Evolutionary conservation across 2,888 invertebrate genomes (phyloP).

Genomic region (Chironomus riparius): DNA sequence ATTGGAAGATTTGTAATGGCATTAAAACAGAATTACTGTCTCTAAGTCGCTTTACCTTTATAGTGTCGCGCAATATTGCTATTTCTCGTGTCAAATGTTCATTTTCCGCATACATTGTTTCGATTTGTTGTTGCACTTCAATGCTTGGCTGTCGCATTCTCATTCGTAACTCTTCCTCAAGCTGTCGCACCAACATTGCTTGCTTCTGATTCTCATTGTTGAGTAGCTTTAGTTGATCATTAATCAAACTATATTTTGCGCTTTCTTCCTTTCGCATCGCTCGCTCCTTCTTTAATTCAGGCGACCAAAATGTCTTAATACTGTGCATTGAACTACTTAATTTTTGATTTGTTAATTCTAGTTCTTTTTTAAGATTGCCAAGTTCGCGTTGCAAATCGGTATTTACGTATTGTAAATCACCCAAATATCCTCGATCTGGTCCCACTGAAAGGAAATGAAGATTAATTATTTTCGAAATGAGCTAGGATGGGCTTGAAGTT

Average conservation of each 20-base stretch:
- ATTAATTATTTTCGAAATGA: too few species aligned
- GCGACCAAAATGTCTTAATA: conserved; percentile 99
- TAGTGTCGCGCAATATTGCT: conserved; percentile 84
- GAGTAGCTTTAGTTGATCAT: conserved; percentile 91
- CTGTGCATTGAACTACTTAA: conserved; percentile 98
- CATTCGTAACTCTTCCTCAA: conserved; percentile 84
- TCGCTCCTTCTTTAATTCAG: conserved; percentile 96
- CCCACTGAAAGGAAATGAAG: conserved; percentile 14
- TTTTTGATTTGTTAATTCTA: conserved; percentile 94
- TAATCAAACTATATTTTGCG: conserved; percentile 91
- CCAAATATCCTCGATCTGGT: conserved; percentile 57
- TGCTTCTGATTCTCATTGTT: conserved; percentile 98
- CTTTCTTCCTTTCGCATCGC: conserved; percentile 95
- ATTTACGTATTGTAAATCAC: conserved; percentile 88
- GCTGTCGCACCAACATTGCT: conserved; percentile 85
- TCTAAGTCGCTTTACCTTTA: conserved; percentile 56
- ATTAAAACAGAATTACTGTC: neutral
- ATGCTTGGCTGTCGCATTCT: conserved; percentile 83
- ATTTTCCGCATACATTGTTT: conserved; percentile 84
- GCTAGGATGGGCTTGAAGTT: too few species aligned
- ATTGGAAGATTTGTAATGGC: neutral
- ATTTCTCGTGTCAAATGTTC: conserved; percentile 90
- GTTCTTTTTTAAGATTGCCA: conserved; percentile 82
- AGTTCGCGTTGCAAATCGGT: conserved; percentile 90
- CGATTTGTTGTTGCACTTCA: conserved; percentile 87